These are phyloP conservation scores for Acinonyx jubatus DNA, from an alignment of 2,113 vertebrate genomes.

Conservation along the genomic window DNA sequence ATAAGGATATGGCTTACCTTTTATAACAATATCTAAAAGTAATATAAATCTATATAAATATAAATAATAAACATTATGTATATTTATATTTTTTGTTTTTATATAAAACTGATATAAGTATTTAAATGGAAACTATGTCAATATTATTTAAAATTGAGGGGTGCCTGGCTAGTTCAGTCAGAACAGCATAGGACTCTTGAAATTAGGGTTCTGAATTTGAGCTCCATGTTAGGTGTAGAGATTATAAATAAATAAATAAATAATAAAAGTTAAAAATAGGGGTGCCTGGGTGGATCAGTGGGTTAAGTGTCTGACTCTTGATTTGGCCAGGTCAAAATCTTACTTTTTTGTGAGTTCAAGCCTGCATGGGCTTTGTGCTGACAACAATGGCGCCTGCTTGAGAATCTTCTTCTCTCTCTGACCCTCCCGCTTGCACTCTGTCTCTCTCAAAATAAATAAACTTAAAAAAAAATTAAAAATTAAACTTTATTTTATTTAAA, in stretches of 20 bases:
- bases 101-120: neutral
- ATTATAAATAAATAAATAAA: neutral
- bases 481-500: neutral
- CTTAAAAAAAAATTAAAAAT: neutral
- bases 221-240: neutral
- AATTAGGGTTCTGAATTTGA: neutral
- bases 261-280: neutral
- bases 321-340: too few species aligned
- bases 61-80: neutral
- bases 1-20: neutral
- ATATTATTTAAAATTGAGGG: neutral
- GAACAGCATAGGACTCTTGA: neutral
- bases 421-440: too few species aligned
- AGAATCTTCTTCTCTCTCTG: too few species aligned
- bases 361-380: too few species aligned
- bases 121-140: neutral
- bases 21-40: neutral
- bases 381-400: too few species aligned
- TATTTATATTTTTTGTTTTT: neutral
- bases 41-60: neutral
- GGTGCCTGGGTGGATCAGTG: too few species aligned
- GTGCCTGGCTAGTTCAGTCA: neutral
- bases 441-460: neutral
- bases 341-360: too few species aligned
- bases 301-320: too few species aligned